A percentile compares a stretch with the other conserved stretches of the same genome.
phyloP scores from a whole-genome alignment of 2,888 invertebrate genomes.

The Ectemnius cavifrons region DNA sequence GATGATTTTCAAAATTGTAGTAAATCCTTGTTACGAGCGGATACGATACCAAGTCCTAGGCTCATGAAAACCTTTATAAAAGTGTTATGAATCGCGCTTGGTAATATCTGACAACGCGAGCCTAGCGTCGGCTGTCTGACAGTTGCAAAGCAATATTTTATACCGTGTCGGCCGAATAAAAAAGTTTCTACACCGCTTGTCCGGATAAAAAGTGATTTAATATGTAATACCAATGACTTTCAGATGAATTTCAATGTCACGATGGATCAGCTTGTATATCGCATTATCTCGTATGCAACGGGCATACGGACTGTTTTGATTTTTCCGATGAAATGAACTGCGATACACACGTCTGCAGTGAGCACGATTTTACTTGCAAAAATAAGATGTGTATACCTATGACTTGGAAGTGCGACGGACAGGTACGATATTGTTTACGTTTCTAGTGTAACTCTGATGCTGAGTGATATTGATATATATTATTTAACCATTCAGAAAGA shows the following conservation, averaged over 20 bases:
- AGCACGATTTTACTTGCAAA: slow-evolving; percentile 69
- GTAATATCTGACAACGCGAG: no score
- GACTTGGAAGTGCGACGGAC: slow-evolving; percentile 77
- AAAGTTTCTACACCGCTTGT: background rate
- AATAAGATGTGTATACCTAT: slow-evolving; percentile 75
- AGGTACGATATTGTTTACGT: slow-evolving; percentile 37
- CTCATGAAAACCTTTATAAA: no score
- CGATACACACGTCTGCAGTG: slow-evolving; percentile 57
- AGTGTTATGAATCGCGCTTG: no score
- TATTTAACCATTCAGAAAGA: slow-evolving; percentile 56
- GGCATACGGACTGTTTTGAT: slow-evolving; percentile 87
- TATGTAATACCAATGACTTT: slow-evolving; percentile 33
- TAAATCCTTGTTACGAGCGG: slow-evolving; percentile 27
- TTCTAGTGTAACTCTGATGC: background rate
- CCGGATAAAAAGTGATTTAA: background rate
- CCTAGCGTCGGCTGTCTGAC: no score
- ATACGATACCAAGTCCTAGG: no score
- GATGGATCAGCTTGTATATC: slow-evolving; percentile 84
- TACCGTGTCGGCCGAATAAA: background rate
- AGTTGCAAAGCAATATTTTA: background rate
- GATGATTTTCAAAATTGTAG: slow-evolving; percentile 33
- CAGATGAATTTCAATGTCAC: slow-evolving; percentile 81
- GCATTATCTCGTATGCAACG: slow-evolving; percentile 85
- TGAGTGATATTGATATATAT: background rate
- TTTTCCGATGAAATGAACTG: slow-evolving; percentile 85